A percentile compares a stretch with the other conserved stretches of the same genome.
Conservation (phyloP, 2,888 invertebrate genomes). For the Trilocha varians region DNA sequence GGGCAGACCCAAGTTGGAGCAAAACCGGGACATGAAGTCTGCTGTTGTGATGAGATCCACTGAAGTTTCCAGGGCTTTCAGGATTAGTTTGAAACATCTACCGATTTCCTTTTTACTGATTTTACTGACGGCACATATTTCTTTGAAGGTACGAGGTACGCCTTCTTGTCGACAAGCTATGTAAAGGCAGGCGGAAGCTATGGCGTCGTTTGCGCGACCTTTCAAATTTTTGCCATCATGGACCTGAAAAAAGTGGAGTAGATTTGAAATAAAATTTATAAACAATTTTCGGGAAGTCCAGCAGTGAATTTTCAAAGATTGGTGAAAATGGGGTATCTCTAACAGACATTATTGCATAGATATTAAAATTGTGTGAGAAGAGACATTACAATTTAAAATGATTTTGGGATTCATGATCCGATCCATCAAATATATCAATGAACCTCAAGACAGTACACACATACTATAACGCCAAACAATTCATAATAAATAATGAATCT, state of each 20-base stretch:
- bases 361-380: no score
- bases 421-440: background rate
- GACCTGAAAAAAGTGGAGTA: no score
- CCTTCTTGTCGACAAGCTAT: slow-evolving; percentile 99
- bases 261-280: no score
- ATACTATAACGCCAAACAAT: background rate
- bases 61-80: slow-evolving; percentile 96
- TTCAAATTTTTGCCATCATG: slow-evolving; percentile 97
- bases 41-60: slow-evolving; percentile 98
- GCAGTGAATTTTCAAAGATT: no score
- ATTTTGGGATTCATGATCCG: no score
- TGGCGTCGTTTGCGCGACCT: slow-evolving; percentile 97
- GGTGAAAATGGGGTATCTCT: no score
- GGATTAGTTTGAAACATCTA: slow-evolving; percentile 95
- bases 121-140: slow-evolving; percentile 99
- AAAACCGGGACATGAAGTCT: slow-evolving; percentile 99
- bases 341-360: no score
- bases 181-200: slow-evolving; percentile 98
- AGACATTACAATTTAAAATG: no score
- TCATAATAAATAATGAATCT: slow-evolving; percentile 7
- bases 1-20: slow-evolving; percentile 92
- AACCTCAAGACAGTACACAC: background rate
- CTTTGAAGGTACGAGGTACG: slow-evolving; percentile 98
- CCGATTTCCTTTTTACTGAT: slow-evolving; percentile 99
- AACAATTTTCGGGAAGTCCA: no score